phyloP scores from a whole-genome alignment of 2,888 invertebrate species.

The Epinotia demarniana region DNA sequence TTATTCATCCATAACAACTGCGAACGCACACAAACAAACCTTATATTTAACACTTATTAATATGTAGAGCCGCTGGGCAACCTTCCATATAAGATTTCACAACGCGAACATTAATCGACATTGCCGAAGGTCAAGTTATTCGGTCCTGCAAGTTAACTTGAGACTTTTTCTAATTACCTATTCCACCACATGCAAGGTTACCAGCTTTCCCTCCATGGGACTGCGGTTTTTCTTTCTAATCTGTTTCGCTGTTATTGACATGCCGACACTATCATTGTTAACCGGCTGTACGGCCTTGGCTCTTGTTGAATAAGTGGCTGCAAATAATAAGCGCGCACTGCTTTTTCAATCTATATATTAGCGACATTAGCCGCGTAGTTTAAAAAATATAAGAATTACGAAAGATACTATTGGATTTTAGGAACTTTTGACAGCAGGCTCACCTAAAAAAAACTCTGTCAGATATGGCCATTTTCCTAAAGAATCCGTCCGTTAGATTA shows the following conservation, averaged over 20 bases:
- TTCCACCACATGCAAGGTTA: slow-evolving; percentile 27
- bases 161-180: slow-evolving; percentile 31
- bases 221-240: slow-evolving; percentile 28
- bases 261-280: slow-evolving; percentile 24
- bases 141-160: slow-evolving; percentile 44
- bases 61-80: slow-evolving; percentile 47
- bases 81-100: slow-evolving; percentile 62
- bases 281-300: slow-evolving; percentile 16
- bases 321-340: slow-evolving; percentile 1
- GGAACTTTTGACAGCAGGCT: neutral
- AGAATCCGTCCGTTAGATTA: too few relatives aligned
- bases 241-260: slow-evolving; percentile 22
- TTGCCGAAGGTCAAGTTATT: slow-evolving; percentile 56
- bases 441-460: too few relatives aligned
- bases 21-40: neutral
- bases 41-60: slow-evolving; percentile 18
- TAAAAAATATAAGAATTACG: neutral
- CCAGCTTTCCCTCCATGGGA: slow-evolving; percentile 32
- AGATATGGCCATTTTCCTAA: too few relatives aligned
- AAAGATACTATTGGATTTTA: neutral
- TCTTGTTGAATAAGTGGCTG: slow-evolving; percentile 17
- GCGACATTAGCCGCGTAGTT: slow-evolving; percentile 5
- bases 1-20: slow-evolving; percentile 10
- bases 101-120: slow-evolving; percentile 58
- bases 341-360: neutral